Conservation (phyloP, 2,888 invertebrate species). For the Clistopyga incitator region DNA sequence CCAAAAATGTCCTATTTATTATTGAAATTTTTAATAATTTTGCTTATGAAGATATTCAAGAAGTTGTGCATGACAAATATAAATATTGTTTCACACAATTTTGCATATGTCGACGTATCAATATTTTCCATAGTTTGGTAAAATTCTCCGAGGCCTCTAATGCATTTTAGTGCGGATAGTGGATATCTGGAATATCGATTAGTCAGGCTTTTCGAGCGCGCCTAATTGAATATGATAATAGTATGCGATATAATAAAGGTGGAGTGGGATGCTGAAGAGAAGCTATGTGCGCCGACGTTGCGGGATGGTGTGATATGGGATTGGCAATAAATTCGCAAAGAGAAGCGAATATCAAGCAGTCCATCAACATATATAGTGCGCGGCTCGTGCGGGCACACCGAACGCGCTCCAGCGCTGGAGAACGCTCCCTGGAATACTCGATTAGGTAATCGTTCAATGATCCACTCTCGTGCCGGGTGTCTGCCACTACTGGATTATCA, state of each 20-base stretch:
- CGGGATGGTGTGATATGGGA: conserved; percentile 47
- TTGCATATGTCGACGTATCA: neutral
- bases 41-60: neutral
- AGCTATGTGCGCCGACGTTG: neutral
- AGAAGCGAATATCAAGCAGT: conserved; percentile 63
- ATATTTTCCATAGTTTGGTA: neutral
- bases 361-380: conserved; percentile 55
- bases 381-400: conserved; percentile 39
- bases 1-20: neutral
- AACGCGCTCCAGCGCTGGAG: conserved; percentile 16
- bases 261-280: conserved; percentile 13
- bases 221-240: conserved; percentile 63
- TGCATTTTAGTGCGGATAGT: neutral
- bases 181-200: conserved; percentile 55
- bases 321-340: conserved; percentile 64
- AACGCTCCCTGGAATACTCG: conserved; percentile 52
- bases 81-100: neutral
- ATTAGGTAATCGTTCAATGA: conserved; percentile 61
- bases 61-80: neutral
- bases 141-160: neutral
- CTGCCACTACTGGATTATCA: conserved; percentile 23
- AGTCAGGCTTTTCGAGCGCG: conserved; percentile 27
- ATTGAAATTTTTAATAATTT: too few relatives aligned
- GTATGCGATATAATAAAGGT: conserved; percentile 39
- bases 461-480: conserved; percentile 39